Base-by-base conservation (phyloP, 2,797 vertebrate species). In the Gymnothorax reevesii region DNA sequence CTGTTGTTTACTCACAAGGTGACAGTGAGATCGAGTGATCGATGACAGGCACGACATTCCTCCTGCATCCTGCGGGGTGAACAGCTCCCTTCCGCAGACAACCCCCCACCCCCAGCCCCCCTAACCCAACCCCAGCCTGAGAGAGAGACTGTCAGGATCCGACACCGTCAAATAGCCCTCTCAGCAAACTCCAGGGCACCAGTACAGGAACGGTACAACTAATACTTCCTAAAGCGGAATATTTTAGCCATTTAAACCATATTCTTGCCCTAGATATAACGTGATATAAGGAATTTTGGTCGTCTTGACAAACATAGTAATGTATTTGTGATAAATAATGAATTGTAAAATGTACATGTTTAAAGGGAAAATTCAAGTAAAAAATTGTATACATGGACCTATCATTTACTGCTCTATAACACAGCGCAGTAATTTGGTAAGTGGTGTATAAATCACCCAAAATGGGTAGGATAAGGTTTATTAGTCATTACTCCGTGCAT, bases 1-100 rank as follows among this genome's bases (percentile, higher is more conserved):
- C 96, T 96, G 95, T 95, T 97, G 95, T 94, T 96, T 95, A 93
- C 95, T 95, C 95, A 95, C 94, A 94, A 94, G 92, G 95, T 95
- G 94, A 95, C 96, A 96, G 94, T 94, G 94, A 93, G 94, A 94
- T 88, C 82, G 88, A 92, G 88, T 95, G 94, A 95, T 94, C 94
- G 93, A 95, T 95, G 92, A 91, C 96, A 96, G 86, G 49, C 92
- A 93, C 92, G 93, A 92, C 94, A 93, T 94, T 89, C 93, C 93
- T 95, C 93, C 92, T 94, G 92, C 92, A 90, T 92, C 84, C 93
- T 94, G 93, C 94, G 93, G 85, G 83, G 73, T 79, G 93, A 94
- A 93, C 91, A 92, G 89, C 92, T 87, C 89, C 57, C 92, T 86
- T 88, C 82, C 62, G 66, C 82, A 64, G 87, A 73, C 86, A 87